These are phyloP conservation scores for Urocyon cinereoargenteus DNA, from an alignment of 2,797 vertebrate genomes.

Conservation along the genomic window DNA sequence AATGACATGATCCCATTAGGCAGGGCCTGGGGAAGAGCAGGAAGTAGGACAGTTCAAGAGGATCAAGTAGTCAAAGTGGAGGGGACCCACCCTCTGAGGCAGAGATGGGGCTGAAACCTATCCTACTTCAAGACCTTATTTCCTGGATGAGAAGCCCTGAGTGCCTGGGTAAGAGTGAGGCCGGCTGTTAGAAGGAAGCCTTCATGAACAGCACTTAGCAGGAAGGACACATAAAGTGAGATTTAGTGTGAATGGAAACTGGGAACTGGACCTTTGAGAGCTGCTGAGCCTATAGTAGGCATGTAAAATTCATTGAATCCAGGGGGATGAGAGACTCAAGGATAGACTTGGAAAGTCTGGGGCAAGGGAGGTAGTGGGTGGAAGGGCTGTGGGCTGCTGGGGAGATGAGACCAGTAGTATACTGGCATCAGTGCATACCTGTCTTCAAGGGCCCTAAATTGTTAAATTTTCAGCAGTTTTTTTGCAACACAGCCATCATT, in stretches of 20 bases:
- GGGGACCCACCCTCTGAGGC: slow-evolving; percentile 27
- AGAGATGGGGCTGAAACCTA: not conserved
- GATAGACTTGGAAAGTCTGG: not conserved
- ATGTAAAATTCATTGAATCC: not conserved
- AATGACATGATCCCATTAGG: not conserved
- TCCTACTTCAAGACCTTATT: not conserved
- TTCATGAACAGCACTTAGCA: not conserved
- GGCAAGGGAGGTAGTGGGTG: not conserved
- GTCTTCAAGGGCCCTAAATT: not conserved
- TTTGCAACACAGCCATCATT: not conserved
- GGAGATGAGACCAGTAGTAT: not conserved
- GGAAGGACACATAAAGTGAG: not conserved
- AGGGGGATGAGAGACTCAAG: not conserved
- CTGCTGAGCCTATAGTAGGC: not conserved
- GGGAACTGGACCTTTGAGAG: not conserved
- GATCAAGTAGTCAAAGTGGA: slow-evolving; percentile 22
- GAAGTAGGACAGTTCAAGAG: not conserved
- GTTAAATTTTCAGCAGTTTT: not conserved
- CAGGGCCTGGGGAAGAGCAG: not conserved
- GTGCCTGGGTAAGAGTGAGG: not conserved
- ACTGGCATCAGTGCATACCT: not conserved
- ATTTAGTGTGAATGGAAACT: not conserved
- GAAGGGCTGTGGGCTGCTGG: not conserved
- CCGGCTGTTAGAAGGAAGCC: not conserved
- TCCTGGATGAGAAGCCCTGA: not conserved